phyloP scores from a whole-genome alignment of 2,797 vertebrate species.

The Ctenochaetus hawaiiensis region DNA sequence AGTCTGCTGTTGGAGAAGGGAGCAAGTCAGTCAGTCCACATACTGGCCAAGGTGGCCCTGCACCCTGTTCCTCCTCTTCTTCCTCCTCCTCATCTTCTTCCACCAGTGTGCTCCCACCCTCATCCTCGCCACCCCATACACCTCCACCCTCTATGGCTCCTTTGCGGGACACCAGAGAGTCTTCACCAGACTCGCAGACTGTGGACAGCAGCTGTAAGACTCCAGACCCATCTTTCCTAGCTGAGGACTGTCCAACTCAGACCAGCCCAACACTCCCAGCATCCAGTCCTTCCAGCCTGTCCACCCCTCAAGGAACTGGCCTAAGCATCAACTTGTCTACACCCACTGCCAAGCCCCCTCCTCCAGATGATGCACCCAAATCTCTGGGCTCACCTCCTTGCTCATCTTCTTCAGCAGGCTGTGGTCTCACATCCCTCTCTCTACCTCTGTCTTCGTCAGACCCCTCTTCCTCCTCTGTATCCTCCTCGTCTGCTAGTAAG shows the following conservation, averaged over 20 bases:
- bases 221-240: slow-evolving; percentile 89
- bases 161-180: slow-evolving; percentile 84
- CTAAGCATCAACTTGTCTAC: slow-evolving; percentile 69
- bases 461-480: slow-evolving; percentile 87
- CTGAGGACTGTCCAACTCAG: slow-evolving; percentile 84
- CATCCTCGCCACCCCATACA: slow-evolving; percentile 87
- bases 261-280: slow-evolving; percentile 70
- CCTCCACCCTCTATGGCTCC: slow-evolving; percentile 85
- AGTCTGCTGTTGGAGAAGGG: slow-evolving; percentile 63
- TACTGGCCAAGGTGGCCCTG: slow-evolving; percentile 72
- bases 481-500: slow-evolving; percentile 85
- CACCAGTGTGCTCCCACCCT: slow-evolving; percentile 81
- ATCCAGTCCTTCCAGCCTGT: slow-evolving; percentile 72
- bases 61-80: slow-evolving; percentile 85
- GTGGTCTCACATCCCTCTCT: slow-evolving; percentile 73
- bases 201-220: slow-evolving; percentile 96
- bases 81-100: slow-evolving; percentile 88
- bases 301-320: slow-evolving; percentile 64
- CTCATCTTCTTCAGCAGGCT: slow-evolving; percentile 77
- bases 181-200: slow-evolving; percentile 93
- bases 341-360: slow-evolving; percentile 76
- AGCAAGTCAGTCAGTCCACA: slow-evolving; percentile 82
- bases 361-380: slow-evolving; percentile 76
- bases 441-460: slow-evolving; percentile 80
- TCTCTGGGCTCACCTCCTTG: slow-evolving; percentile 78